A percentile compares a stretch with the other conserved stretches of the same genome.
Conservation (phyloP, 2,888 invertebrate genomes). For the Odontothrips loti region DNA sequence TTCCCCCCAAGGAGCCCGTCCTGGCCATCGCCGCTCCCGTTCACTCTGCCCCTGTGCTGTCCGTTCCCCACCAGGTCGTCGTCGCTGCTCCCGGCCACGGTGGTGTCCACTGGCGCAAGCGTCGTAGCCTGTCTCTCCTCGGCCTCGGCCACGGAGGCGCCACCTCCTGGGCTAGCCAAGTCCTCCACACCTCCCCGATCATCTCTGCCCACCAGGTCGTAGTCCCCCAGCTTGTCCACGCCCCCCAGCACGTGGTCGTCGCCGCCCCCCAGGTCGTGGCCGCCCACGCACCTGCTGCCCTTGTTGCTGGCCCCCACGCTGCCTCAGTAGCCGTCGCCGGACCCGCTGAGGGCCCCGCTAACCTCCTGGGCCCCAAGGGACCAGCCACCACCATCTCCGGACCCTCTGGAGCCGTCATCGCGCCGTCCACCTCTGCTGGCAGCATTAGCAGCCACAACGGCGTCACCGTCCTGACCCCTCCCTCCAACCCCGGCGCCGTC, state of each 20-base stretch:
- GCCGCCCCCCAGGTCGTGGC: neutral
- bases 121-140: neutral
- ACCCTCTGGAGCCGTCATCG: neutral
- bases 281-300: neutral
- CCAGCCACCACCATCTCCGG: neutral
- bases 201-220: neutral
- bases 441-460: neutral
- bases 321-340: neutral
- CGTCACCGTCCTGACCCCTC: constrained; percentile 14
- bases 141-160: neutral
- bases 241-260: neutral
- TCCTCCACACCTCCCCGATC: neutral
- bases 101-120: neutral
- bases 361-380: neutral
- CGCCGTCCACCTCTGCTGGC: neutral
- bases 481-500: constrained; percentile 11
- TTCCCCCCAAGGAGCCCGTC: neutral
- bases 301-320: neutral
- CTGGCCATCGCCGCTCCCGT: neutral
- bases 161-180: neutral
- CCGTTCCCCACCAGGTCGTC: too few relatives aligned
- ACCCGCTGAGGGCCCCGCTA: neutral
- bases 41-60: neutral
- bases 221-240: neutral
- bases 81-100: neutral